Evolutionary conservation across 2,113 vertebrate genomes (phyloP).

Genomic region (Gymnogyps californianus): DNA sequence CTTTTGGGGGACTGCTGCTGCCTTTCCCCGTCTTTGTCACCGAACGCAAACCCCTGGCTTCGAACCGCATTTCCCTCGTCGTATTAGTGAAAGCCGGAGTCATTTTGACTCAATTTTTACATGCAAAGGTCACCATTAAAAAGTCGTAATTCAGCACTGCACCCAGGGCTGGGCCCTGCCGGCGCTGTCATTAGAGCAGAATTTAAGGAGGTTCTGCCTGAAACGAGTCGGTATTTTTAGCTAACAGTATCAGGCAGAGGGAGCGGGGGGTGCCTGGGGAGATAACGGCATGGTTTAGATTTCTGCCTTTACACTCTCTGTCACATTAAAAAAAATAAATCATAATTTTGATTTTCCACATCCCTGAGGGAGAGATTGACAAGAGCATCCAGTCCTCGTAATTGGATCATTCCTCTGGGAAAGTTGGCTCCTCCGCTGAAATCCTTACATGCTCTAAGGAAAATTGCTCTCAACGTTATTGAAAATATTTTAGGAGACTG

Average conservation of each 20-base stretch:
- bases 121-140: slow-evolving; percentile 53
- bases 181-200: slow-evolving; percentile 50
- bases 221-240: slow-evolving; percentile 58
- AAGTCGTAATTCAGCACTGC: slow-evolving; percentile 17
- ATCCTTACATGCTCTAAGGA: slow-evolving; percentile 63
- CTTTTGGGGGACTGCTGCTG: neutral
- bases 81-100: neutral
- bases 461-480: slow-evolving; percentile 55
- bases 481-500: slow-evolving; percentile 53
- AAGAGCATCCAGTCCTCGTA: slow-evolving; percentile 51
- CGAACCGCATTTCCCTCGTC: neutral
- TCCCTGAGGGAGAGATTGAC: slow-evolving; percentile 65
- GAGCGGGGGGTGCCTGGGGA: slow-evolving; percentile 44
- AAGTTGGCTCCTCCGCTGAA: slow-evolving; percentile 34
- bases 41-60: neutral
- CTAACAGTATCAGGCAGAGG: slow-evolving; percentile 44
- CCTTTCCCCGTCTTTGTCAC: neutral
- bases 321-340: slow-evolving; percentile 65
- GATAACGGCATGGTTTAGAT: slow-evolving; percentile 66
- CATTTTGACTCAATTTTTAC: slow-evolving; percentile 25
- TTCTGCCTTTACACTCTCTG: slow-evolving; percentile 60
- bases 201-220: slow-evolving; percentile 55
- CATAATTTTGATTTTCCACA: slow-evolving; percentile 62
- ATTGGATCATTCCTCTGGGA: slow-evolving; percentile 71
- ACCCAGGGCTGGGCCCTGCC: slow-evolving; percentile 16